Evolutionary conservation across 2,888 invertebrate genomes (phyloP).

Genomic region (Sepiola atlantica): DNA sequence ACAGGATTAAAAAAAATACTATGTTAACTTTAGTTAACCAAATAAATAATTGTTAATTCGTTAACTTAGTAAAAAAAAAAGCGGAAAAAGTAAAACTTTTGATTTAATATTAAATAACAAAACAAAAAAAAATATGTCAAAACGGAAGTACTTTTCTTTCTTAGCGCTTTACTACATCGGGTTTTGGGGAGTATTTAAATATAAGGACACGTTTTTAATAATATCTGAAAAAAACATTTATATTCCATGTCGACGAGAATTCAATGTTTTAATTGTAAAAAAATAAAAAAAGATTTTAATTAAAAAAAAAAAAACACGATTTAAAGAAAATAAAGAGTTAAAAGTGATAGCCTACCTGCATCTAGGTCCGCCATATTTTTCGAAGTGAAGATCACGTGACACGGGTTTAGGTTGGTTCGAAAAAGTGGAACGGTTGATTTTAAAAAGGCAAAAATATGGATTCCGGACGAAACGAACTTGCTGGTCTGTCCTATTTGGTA

Average conservation of each 20-base stretch:
- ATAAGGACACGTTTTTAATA: neutral
- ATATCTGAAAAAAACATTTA: neutral
- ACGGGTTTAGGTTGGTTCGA: neutral
- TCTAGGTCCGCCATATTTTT: slow-evolving; percentile 43
- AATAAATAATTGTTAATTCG: too few species aligned
- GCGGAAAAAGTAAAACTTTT: too few species aligned
- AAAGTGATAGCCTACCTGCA: slow-evolving; percentile 11
- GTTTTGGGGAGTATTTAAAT: neutral
- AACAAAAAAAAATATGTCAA: neutral
- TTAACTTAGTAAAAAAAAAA: too few species aligned
- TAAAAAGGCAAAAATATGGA: neutral
- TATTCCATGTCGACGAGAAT: neutral
- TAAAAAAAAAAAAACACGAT: neutral
- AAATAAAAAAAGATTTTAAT: too few species aligned
- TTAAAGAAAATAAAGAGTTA: neutral
- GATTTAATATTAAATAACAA: too few species aligned
- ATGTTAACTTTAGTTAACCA: too few species aligned
- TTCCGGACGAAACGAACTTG: neutral
- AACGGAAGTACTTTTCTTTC: slow-evolving; percentile 24
- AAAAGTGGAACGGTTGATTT: neutral
- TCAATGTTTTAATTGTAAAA: neutral
- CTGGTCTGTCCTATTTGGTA: too few species aligned
- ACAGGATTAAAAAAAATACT: too few species aligned
- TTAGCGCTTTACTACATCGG: neutral
- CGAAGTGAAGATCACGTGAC: slow-evolving; percentile 39